Percentiles rank a stretch among this genome's conserved stretches.
phyloP scores from a whole-genome alignment of 2,797 vertebrate species.

The Aphelocoma californica region DNA sequence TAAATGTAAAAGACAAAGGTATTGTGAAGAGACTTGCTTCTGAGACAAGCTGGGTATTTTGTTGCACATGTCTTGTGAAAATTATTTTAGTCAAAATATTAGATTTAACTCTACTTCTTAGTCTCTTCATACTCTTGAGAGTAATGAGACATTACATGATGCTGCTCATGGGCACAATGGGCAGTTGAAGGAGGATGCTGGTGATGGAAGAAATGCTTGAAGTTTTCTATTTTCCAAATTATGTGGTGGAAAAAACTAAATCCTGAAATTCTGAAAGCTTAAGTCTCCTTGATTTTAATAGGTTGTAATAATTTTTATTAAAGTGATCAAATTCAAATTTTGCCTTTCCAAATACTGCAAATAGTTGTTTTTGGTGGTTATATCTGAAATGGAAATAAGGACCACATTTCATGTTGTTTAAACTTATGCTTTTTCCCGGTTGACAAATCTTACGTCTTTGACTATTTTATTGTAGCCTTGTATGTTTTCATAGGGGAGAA shows the following conservation, averaged over 20 bases:
- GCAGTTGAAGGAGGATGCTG: not conserved
- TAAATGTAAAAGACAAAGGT: constrained; percentile 41
- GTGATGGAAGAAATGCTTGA: not conserved
- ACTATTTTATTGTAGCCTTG: not conserved
- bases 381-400: not conserved
- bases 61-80: not conserved
- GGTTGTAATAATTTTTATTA: constrained; percentile 22
- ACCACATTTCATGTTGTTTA: not conserved
- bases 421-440: not conserved
- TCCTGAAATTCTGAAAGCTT: not conserved
- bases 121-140: not conserved
- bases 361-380: not conserved
- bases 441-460: not conserved
- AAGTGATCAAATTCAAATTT: not conserved
- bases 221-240: not conserved
- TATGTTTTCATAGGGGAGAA: not conserved
- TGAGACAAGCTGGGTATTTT: constrained; percentile 32
- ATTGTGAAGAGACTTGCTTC: constrained; percentile 37
- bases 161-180: not conserved
- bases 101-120: not conserved
- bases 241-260: not conserved
- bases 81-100: not conserved
- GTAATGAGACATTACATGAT: not conserved
- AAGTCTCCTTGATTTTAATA: constrained; percentile 30
- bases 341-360: not conserved